A percentile compares a stretch with the other conserved stretches of the same genome.
These are phyloP conservation scores for Aplochiton taeniatus DNA, from an alignment of 2,797 vertebrate species.

Conservation along the genomic window DNA sequence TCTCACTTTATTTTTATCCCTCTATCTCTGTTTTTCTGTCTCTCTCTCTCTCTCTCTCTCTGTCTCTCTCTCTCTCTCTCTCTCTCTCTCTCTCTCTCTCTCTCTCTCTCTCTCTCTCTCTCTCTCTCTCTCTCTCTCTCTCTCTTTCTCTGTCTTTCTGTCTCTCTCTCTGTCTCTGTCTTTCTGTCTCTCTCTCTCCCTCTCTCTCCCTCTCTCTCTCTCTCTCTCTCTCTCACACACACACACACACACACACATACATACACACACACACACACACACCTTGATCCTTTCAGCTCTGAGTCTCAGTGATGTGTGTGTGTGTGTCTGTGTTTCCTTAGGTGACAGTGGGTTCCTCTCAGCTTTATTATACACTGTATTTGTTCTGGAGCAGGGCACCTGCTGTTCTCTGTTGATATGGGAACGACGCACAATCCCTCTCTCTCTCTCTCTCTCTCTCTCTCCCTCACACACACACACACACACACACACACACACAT, in stretches of 20 bases:
- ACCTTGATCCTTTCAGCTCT: no score
- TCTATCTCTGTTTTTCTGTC: neutral
- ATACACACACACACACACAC: constrained; percentile 6
- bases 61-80: neutral
- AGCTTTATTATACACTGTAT: neutral
- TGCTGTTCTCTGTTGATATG: neutral
- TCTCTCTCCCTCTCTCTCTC: constrained; percentile 2
- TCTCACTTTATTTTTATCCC: no score
- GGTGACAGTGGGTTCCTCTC: neutral
- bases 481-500: neutral
- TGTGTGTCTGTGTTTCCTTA: neutral
- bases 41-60: constrained; percentile 1
- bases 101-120: neutral
- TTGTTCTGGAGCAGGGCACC: neutral
- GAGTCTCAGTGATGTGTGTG: no score
- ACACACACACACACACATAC: neutral
- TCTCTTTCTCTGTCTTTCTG: neutral
- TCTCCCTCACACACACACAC: neutral
- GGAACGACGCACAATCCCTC: neutral
- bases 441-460: no score
- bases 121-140: neutral
- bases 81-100: neutral
- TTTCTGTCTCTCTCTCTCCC: constrained; percentile 2
- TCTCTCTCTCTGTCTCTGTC: neutral
- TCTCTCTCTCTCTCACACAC: neutral